phyloP scores from a whole-genome alignment of 2,797 vertebrate species.

The Gallinago nigripennis region DNA sequence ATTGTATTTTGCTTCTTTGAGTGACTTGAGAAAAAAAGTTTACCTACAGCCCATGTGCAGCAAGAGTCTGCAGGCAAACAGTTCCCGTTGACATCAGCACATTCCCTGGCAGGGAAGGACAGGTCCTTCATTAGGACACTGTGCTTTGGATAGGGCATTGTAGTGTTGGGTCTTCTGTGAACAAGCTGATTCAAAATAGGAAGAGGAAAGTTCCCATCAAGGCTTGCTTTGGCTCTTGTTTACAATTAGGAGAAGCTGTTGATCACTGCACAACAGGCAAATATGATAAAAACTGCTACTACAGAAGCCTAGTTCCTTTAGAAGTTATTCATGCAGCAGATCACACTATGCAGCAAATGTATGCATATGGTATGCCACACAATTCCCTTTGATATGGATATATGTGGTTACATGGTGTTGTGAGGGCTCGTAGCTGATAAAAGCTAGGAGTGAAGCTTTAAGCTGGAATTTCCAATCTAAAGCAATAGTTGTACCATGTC shows the following conservation, averaged over 20 bases:
- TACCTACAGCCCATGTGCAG: neutral
- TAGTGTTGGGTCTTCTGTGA: neutral
- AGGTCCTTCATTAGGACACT: neutral
- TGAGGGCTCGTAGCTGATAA: accelerated
- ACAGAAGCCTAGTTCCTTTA: neutral
- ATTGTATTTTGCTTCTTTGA: neutral
- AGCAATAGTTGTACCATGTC: neutral
- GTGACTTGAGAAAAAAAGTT: neutral
- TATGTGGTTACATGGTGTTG: neutral
- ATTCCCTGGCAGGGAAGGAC: neutral
- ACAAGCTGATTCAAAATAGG: neutral
- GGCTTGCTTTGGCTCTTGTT: neutral
- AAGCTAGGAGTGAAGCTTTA: neutral
- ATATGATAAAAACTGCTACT: neutral
- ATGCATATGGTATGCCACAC: neutral
- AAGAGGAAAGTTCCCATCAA: neutral
- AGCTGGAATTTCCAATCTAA: neutral
- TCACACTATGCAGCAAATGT: neutral
- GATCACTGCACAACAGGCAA: neutral
- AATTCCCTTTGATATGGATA: neutral
- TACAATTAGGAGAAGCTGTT: neutral
- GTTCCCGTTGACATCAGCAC: neutral
- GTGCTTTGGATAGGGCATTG: neutral
- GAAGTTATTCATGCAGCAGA: neutral
- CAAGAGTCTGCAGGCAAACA: neutral